These are phyloP conservation scores for Aphidius colemani DNA, from an alignment of 2,888 invertebrate genomes.

Conservation along the genomic window DNA sequence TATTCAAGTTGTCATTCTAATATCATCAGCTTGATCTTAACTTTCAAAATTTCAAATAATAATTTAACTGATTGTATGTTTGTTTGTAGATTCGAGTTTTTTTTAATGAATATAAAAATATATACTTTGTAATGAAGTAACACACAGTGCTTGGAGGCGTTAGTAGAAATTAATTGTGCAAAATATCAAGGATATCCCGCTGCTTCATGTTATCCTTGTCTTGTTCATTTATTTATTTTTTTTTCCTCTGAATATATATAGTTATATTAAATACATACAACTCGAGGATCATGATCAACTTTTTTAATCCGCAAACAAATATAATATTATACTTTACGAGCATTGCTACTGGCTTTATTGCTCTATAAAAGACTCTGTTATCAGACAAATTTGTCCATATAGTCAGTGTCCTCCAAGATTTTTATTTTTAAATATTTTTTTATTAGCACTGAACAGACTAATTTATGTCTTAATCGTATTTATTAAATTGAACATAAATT, in stretches of 20 bases:
- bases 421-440: slow-evolving; percentile 1
- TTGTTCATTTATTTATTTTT: slow-evolving; percentile 37
- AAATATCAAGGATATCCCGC: slow-evolving; percentile 30
- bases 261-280: slow-evolving; percentile 28
- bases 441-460: background rate
- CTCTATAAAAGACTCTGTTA: slow-evolving; percentile 38
- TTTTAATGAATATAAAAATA: too few species aligned
- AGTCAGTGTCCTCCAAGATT: background rate
- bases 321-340: slow-evolving; percentile 42
- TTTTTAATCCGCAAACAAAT: slow-evolving; percentile 39
- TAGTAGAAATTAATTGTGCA: slow-evolving; percentile 14
- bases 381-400: slow-evolving; percentile 35
- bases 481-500: background rate
- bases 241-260: slow-evolving; percentile 3
- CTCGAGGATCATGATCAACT: background rate
- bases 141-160: slow-evolving; percentile 26
- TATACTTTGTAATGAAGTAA: slow-evolving; percentile 44
- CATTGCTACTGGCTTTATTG: slow-evolving; percentile 33
- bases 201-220: slow-evolving; percentile 34
- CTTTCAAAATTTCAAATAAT: background rate
- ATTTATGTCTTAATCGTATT: slow-evolving; percentile 8
- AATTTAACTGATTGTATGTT: slow-evolving; percentile 5
- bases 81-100: slow-evolving; percentile 14
- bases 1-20: background rate
- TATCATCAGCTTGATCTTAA: background rate